A percentile compares a stretch with the other conserved stretches of the same genome.
These are phyloP conservation scores for Mycteria americana DNA, from an alignment of 2,797 vertebrate species.

Conservation along the genomic window DNA sequence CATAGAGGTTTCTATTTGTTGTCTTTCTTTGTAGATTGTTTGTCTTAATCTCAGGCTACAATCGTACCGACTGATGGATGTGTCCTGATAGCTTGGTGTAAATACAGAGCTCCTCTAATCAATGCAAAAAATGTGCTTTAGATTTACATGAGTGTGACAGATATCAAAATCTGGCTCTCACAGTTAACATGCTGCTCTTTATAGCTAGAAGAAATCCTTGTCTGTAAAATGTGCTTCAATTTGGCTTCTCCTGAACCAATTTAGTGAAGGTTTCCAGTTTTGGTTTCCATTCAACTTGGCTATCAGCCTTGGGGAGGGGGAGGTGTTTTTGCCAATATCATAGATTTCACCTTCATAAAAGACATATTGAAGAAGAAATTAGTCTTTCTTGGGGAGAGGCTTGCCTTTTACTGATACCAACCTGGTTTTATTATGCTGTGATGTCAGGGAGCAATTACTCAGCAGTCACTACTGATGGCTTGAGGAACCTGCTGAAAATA, in stretches of 20 bases:
- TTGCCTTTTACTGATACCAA: slow-evolving; percentile 17
- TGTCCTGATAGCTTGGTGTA: not conserved
- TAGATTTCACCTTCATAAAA: slow-evolving; percentile 40
- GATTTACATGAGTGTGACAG: not conserved
- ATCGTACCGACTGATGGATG: not conserved
- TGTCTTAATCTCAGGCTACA: not conserved
- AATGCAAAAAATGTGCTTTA: not conserved
- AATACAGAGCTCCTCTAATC: not conserved
- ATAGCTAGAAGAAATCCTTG: not conserved
- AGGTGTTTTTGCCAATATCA: not conserved
- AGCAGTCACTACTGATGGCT: not conserved
- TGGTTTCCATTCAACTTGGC: slow-evolving; percentile 9
- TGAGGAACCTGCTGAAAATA: not conserved
- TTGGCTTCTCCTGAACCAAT: not conserved
- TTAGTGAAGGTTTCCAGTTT: slow-evolving; percentile 8
- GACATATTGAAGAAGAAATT: slow-evolving; percentile 8
- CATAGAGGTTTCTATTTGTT: not conserved
- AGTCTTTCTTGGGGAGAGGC: not conserved
- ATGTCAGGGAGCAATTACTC: not conserved
- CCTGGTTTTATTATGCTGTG: not conserved
- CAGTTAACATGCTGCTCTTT: not conserved
- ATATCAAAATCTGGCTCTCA: not conserved
- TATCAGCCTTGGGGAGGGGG: not conserved
- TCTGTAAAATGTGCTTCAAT: not conserved
- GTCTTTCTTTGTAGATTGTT: not conserved